phyloP scores from a whole-genome alignment of 2,888 invertebrate species.

The Pandemis cinnamomeana region DNA sequence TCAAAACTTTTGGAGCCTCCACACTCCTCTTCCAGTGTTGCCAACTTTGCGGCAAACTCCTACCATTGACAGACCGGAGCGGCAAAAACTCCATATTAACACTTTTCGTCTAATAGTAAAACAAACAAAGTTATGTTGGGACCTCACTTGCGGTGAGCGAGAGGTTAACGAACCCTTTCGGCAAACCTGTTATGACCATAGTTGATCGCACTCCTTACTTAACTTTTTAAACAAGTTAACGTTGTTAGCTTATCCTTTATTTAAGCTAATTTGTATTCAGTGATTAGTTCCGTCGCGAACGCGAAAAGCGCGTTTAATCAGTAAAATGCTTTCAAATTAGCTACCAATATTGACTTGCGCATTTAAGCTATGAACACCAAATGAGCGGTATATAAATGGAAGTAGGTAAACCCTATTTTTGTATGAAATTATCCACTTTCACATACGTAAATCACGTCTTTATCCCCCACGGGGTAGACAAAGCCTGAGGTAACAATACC shows the following conservation, averaged over 20 bases:
- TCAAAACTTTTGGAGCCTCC: not conserved
- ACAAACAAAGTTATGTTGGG: conserved; percentile 19
- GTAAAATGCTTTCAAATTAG: conserved; percentile 14
- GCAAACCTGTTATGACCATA: conserved; percentile 60
- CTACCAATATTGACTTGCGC: not conserved
- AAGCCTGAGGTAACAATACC: no score
- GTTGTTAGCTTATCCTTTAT: conserved; percentile 41
- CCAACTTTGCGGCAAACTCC: not conserved
- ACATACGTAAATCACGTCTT: no score
- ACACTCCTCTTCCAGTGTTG: not conserved
- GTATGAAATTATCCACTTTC: no score
- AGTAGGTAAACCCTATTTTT: no score
- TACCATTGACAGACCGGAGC: not conserved
- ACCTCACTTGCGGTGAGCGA: conserved; percentile 40
- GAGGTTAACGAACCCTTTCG: conserved; percentile 65
- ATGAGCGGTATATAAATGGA: no score
- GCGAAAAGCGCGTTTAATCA: conserved; percentile 15
- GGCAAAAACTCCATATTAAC: conserved; percentile 7
- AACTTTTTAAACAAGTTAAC: conserved; percentile 8
- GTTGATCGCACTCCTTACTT: conserved; percentile 42
- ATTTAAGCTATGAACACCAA: not conserved
- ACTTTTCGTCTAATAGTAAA: conserved; percentile 23
- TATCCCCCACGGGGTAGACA: no score
- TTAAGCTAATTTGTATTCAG: conserved; percentile 41
- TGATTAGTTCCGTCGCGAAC: conserved; percentile 18